Conservation (phyloP, 1,140 invertebrate genomes). For the Elysia chlorotica region DNA sequence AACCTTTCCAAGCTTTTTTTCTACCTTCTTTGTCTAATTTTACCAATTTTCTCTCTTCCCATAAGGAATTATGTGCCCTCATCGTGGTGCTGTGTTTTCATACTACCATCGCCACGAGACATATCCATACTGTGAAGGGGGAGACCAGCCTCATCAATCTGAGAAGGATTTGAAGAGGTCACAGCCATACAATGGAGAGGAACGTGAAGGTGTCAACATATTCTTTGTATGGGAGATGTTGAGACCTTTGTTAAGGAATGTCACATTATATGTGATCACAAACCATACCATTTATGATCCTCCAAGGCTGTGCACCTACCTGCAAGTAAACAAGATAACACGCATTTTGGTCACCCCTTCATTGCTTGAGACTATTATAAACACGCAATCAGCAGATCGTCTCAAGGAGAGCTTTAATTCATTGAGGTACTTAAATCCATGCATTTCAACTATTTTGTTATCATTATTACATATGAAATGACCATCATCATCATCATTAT, state of each 20-base stretch:
- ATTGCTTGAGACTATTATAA: slow-evolving; percentile 61
- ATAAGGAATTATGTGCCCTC: slow-evolving; percentile 64
- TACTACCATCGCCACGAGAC: slow-evolving; percentile 57
- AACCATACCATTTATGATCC: slow-evolving; percentile 63
- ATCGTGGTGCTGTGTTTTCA: slow-evolving; percentile 63
- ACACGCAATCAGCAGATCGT: slow-evolving; percentile 41
- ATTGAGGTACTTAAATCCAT: slow-evolving; percentile 36
- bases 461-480: too few relatives aligned
- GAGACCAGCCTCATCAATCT: too few relatives aligned
- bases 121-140: slow-evolving; percentile 56
- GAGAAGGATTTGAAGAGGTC: too few relatives aligned
- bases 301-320: slow-evolving; percentile 50
- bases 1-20: background rate
- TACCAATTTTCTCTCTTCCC: background rate
- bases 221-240: slow-evolving; percentile 65
- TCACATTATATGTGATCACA: slow-evolving; percentile 60
- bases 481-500: too few relatives aligned
- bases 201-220: slow-evolving; percentile 63
- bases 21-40: background rate
- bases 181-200: too few relatives aligned
- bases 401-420: slow-evolving; percentile 29
- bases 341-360: slow-evolving; percentile 64
- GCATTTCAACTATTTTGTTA: background rate
- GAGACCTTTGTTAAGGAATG: slow-evolving; percentile 61
- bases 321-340: slow-evolving; percentile 58